These are phyloP conservation scores for Natator depressus DNA, from an alignment of 2,113 vertebrate genomes.

Conservation along the genomic window DNA sequence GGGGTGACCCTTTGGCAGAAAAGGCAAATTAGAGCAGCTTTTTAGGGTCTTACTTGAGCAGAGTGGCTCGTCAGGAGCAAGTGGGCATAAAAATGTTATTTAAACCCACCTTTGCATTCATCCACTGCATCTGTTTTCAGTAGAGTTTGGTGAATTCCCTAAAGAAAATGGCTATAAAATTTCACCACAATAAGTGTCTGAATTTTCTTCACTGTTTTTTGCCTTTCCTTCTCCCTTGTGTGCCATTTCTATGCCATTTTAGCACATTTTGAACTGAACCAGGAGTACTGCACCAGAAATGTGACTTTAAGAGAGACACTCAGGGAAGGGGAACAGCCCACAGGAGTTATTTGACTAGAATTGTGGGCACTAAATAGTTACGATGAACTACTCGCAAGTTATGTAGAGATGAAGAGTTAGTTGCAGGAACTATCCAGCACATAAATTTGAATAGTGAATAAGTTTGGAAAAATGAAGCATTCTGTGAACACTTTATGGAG, in stretches of 20 bases:
- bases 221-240: not conserved
- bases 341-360: not conserved
- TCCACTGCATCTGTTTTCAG: not conserved
- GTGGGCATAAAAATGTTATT: not conserved
- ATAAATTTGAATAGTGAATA: not conserved
- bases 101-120: not conserved
- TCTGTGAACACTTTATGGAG: not conserved
- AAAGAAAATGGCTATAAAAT: not conserved
- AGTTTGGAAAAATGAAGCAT: not conserved
- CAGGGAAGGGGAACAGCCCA: not conserved
- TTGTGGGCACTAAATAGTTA: not conserved
- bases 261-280: not conserved
- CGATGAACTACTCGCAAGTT: not conserved
- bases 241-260: not conserved
- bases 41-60: not conserved
- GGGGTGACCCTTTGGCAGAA: not conserved
- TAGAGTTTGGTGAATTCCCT: not conserved
- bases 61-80: too few species aligned
- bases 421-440: not conserved
- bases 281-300: not conserved
- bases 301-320: not conserved
- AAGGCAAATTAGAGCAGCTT: not conserved
- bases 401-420: not conserved
- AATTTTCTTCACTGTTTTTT: not conserved
- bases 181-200: not conserved